Conservation (phyloP, 2,113 vertebrate species). For the Benitochromis conjunctus region DNA sequence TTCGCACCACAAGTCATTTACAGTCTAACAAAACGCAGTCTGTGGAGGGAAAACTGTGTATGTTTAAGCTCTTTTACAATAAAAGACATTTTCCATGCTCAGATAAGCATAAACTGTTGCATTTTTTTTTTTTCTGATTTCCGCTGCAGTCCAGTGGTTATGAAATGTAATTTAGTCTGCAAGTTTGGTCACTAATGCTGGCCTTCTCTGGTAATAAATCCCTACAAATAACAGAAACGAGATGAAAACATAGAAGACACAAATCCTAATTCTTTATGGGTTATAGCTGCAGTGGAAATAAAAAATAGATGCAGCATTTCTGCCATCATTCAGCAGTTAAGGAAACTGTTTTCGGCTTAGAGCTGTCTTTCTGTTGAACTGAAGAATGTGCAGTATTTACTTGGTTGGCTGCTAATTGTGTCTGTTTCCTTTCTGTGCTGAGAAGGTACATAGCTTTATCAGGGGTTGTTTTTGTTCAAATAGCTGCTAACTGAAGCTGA, state of each 20-base stretch:
- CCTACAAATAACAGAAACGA: background rate
- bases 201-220: background rate
- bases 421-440: background rate
- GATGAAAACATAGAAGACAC: background rate
- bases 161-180: background rate
- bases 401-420: background rate
- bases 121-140: constrained; percentile 16
- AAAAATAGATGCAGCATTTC: background rate
- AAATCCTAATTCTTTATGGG: background rate
- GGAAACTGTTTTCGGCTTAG: background rate
- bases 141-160: background rate
- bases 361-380: background rate
- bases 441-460: accelerated
- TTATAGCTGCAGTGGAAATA: background rate
- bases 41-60: background rate
- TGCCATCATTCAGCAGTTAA: background rate
- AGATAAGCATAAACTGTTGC: background rate
- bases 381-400: background rate
- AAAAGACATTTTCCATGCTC: background rate
- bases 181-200: background rate
- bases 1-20: background rate
- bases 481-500: background rate
- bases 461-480: background rate
- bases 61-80: background rate
- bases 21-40: background rate